Evolutionary conservation across 2,797 vertebrate species (phyloP).

Genomic region (Gambusia yucatana): DNA sequence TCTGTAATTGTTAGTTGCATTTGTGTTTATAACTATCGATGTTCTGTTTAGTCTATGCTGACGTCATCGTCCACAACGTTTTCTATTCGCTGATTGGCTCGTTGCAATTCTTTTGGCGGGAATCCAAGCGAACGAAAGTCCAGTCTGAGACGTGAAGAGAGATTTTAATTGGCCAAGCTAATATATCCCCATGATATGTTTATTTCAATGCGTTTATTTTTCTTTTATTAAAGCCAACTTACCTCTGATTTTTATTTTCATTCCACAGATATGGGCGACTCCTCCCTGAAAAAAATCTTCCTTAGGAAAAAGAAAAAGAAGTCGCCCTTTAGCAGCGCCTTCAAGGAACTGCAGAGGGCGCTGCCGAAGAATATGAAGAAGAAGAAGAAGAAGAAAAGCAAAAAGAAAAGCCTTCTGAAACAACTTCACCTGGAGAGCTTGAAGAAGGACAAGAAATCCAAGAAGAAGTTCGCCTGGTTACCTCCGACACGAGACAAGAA

Average conservation of each 20-base stretch:
- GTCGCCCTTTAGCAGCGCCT: slow-evolving; percentile 37
- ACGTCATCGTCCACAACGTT: too few relatives aligned
- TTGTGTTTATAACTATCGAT: too few relatives aligned
- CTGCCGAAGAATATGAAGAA: slow-evolving; percentile 21
- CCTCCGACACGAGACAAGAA: slow-evolving; percentile 38
- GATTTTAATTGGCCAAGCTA: too few relatives aligned
- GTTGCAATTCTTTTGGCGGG: too few relatives aligned
- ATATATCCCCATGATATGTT: neutral
- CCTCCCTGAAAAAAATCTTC: slow-evolving; percentile 36
- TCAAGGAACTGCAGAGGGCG: slow-evolving; percentile 46
- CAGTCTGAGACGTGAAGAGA: too few relatives aligned
- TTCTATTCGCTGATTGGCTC: too few relatives aligned
- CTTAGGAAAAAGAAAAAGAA: slow-evolving; percentile 55
- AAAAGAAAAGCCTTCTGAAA: slow-evolving; percentile 11
- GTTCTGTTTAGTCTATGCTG: too few relatives aligned
- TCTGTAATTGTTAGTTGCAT: too few relatives aligned
- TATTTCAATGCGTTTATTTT: neutral
- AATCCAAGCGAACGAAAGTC: too few relatives aligned
- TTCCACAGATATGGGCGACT: slow-evolving; percentile 41
- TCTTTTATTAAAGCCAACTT: neutral
- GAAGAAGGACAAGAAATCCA: slow-evolving; percentile 34
- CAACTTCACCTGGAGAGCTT: slow-evolving; percentile 37
- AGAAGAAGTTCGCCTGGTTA: slow-evolving; percentile 40
- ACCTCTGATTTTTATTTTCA: neutral
- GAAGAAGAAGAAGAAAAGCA: slow-evolving; percentile 44